These are phyloP conservation scores for Lophotriccus pileatus DNA, from an alignment of 2,797 vertebrate species.

Conservation along the genomic window DNA sequence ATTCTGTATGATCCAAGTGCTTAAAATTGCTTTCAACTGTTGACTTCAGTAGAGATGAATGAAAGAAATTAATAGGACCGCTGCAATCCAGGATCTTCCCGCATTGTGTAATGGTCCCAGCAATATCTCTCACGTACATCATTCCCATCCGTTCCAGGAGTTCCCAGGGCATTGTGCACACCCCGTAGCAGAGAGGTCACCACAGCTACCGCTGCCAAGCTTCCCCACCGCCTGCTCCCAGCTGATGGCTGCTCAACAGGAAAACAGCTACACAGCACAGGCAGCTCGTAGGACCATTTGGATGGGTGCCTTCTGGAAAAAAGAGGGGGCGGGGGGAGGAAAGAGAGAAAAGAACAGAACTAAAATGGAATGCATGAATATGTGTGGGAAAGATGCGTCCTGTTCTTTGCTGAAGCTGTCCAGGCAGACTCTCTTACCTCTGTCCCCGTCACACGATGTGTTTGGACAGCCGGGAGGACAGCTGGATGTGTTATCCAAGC, in stretches of 20 bases:
- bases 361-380: background rate
- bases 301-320: background rate
- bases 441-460: accelerated
- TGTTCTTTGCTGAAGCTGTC: background rate
- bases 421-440: background rate
- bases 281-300: background rate
- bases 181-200: background rate
- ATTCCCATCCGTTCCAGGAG: background rate
- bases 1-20: slow-evolving; percentile 40
- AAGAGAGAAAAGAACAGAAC: background rate
- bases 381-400: background rate
- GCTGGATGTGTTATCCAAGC: background rate
- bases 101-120: background rate
- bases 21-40: slow-evolving; percentile 44
- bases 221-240: background rate
- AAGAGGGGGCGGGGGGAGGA: accelerated
- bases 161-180: background rate
- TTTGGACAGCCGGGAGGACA: background rate
- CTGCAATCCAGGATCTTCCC: background rate
- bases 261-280: background rate
- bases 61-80: background rate
- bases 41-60: slow-evolving; percentile 43
- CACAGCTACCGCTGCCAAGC: background rate
- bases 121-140: slow-evolving; percentile 8
- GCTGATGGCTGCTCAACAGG: background rate